phyloP scores from a whole-genome alignment of 2,797 vertebrate genomes.

The Lindbergichthys nudifrons region DNA sequence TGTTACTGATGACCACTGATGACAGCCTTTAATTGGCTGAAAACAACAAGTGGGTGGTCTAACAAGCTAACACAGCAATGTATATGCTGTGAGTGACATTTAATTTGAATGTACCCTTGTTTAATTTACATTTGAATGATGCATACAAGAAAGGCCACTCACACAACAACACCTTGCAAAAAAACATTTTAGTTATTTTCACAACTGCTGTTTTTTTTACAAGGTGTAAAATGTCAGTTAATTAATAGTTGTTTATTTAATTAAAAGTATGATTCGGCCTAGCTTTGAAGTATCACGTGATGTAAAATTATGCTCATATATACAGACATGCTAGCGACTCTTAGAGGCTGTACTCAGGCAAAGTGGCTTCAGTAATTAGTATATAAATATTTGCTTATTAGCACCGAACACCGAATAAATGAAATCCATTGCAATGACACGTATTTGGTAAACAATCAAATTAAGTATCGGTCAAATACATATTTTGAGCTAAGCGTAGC shows the following conservation, averaged over 20 bases:
- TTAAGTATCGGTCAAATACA: too few species aligned
- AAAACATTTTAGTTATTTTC: too few species aligned
- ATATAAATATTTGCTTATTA: background rate
- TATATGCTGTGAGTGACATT: slow-evolving; percentile 3
- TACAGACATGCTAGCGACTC: background rate
- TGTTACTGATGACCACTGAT: too few species aligned
- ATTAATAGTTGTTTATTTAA: background rate
- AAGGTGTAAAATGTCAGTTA: background rate
- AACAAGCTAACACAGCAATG: slow-evolving; percentile 1
- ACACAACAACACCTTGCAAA: background rate
- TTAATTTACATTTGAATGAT: slow-evolving; percentile 4
- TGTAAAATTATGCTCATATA: background rate
- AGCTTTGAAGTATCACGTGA: background rate
- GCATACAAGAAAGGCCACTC: background rate
- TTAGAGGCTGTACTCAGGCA: background rate
- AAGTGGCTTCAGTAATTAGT: too few species aligned
- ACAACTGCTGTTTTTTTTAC: background rate
- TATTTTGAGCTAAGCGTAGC: too few species aligned
- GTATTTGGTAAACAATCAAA: too few species aligned
- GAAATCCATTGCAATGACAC: too few species aligned
- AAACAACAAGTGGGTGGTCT: background rate
- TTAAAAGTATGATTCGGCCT: background rate
- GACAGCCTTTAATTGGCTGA: too few species aligned
- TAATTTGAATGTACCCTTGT: slow-evolving; percentile 13
- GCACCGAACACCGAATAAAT: background rate